Evolutionary conservation across 2,113 vertebrate genomes (phyloP).

Genomic region (Glaucidium brasilianum): DNA sequence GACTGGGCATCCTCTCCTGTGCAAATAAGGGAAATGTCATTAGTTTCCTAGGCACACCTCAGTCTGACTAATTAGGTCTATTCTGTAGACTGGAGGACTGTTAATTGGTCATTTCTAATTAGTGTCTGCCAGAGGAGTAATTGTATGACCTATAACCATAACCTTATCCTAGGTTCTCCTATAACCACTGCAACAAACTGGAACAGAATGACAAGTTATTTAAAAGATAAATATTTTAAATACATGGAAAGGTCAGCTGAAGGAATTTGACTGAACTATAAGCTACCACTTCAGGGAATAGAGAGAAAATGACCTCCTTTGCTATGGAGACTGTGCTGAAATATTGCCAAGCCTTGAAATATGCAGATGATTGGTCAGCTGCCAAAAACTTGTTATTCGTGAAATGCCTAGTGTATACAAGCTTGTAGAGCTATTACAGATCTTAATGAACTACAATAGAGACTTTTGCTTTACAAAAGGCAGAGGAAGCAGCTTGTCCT

Average conservation of each 20-base stretch:
- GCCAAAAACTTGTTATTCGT: conserved; percentile 60
- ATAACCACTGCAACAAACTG: neutral
- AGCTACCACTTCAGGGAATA: conserved; percentile 39
- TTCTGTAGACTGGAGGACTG: neutral
- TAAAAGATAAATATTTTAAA: conserved; percentile 43
- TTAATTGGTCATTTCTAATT: conserved; percentile 37
- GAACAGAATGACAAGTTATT: neutral
- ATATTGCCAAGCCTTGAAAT: conserved; percentile 63
- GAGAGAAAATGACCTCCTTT: conserved; percentile 50
- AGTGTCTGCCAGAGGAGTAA: neutral
- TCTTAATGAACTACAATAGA: conserved; percentile 36
- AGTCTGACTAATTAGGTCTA: neutral
- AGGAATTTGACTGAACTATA: conserved; percentile 51
- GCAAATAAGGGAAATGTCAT: neutral
- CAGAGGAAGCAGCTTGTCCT: neutral
- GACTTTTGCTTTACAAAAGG: neutral
- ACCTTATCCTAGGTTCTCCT: neutral
- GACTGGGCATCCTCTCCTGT: neutral
- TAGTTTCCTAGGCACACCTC: neutral
- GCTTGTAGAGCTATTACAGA: conserved; percentile 36
- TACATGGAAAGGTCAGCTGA: conserved; percentile 25
- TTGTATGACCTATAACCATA: neutral
- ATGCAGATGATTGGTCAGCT: conserved; percentile 58
- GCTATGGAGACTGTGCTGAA: conserved; percentile 43
- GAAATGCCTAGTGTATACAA: conserved; percentile 45